Conservation (phyloP, 2,797 vertebrate species). For the Rhadinocentrus ornatus region DNA sequence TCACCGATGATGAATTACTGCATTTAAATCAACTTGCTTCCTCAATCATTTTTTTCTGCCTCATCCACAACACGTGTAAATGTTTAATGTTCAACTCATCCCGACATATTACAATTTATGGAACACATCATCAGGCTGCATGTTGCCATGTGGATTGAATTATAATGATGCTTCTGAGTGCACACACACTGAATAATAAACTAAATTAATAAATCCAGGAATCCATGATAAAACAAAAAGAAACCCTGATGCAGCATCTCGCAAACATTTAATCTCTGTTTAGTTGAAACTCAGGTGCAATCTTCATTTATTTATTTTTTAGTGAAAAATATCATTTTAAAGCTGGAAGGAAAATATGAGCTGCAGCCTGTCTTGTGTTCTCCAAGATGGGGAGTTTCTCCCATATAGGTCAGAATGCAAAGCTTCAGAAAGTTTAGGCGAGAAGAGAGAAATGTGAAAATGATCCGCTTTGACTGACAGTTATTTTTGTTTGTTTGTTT, state of each 20-base stretch:
- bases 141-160: slow-evolving; percentile 34
- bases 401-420: slow-evolving; percentile 9
- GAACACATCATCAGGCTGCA: slow-evolving; percentile 47
- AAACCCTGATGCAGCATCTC: slow-evolving; percentile 5
- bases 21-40: slow-evolving; percentile 56
- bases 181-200: slow-evolving; percentile 29
- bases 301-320: not conserved
- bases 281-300: not conserved
- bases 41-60: slow-evolving; percentile 44
- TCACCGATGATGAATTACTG: slow-evolving; percentile 50
- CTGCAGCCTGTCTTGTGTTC: slow-evolving; percentile 7
- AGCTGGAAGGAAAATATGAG: not conserved
- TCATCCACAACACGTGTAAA: slow-evolving; percentile 60
- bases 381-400: slow-evolving; percentile 18
- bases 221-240: slow-evolving; percentile 19
- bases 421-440: not conserved
- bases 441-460: not conserved
- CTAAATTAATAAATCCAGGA: slow-evolving; percentile 34
- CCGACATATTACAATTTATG: slow-evolving; percentile 52
- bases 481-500: too few relatives aligned
- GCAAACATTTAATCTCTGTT: slow-evolving; percentile 23
- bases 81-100: slow-evolving; percentile 50
- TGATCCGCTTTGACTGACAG: not conserved
- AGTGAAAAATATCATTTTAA: not conserved
- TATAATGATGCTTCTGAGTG: slow-evolving; percentile 21